Evolutionary conservation across 2,113 vertebrate genomes (phyloP).

Genomic region (Pelobates fuscus): DNA sequence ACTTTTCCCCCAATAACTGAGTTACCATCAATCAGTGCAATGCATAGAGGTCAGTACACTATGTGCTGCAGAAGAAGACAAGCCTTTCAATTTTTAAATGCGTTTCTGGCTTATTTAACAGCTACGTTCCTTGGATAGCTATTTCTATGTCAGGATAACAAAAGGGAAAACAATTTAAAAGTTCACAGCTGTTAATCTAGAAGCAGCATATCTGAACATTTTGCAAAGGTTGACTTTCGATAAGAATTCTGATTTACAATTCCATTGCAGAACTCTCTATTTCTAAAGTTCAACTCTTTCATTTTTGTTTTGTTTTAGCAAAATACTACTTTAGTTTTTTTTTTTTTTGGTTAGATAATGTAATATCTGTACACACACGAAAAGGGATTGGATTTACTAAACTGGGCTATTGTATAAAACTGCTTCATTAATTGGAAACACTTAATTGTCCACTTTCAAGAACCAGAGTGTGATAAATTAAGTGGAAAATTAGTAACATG

Average conservation of each 20-base stretch:
- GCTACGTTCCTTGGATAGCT: slow-evolving; percentile 17
- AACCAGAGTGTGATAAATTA: too few species aligned
- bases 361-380: too few species aligned
- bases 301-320: not conserved
- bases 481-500: too few species aligned
- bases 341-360: too few species aligned
- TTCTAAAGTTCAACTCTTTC: not conserved
- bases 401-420: too few species aligned
- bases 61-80: slow-evolving; percentile 41
- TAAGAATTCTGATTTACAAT: not conserved
- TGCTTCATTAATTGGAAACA: too few species aligned
- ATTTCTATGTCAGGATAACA: slow-evolving; percentile 41
- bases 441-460: too few species aligned
- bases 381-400: too few species aligned
- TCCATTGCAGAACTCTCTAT: not conserved
- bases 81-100: slow-evolving; percentile 9
- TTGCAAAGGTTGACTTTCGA: not conserved
- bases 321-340: too few species aligned
- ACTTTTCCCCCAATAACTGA: slow-evolving; percentile 60
- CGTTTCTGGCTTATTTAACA: slow-evolving; percentile 31
- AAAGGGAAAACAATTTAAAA: slow-evolving; percentile 28
- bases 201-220: slow-evolving; percentile 30
- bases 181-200: slow-evolving; percentile 39
- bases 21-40: slow-evolving; percentile 57
- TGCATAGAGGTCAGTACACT: slow-evolving; percentile 25